Conservation (phyloP, 2,113 vertebrate genomes). For the Neolamprologus kungweensis region DNA sequence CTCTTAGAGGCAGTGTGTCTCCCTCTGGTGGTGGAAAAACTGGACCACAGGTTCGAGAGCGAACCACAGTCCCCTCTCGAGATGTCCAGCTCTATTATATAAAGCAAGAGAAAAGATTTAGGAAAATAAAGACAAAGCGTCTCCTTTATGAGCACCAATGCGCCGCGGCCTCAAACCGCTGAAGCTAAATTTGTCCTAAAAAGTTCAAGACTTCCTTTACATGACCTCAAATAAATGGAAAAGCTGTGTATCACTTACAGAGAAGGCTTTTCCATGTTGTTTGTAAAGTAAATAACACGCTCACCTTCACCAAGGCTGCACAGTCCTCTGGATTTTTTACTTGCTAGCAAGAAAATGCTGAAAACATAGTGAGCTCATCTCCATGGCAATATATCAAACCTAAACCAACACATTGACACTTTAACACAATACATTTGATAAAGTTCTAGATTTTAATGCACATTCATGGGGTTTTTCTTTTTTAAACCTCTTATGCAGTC, state of each 20-base stretch:
- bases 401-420: neutral
- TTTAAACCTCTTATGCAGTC: neutral
- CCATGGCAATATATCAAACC: neutral
- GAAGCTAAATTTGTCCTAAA: neutral
- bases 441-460: neutral
- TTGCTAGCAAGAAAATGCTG: neutral
- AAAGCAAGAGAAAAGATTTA: neutral
- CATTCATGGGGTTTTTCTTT: neutral
- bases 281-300: accelerated
- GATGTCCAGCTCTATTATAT: neutral
- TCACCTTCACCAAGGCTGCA: neutral
- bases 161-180: accelerated
- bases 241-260: neutral
- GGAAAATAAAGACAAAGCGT: neutral
- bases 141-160: neutral
- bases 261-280: neutral
- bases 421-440: neutral
- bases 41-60: neutral
- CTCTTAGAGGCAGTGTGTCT: neutral
- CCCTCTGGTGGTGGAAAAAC: conserved; percentile 11
- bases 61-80: neutral
- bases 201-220: accelerated
- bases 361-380: neutral
- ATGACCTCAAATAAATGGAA: neutral
- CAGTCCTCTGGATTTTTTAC: neutral